These are phyloP conservation scores for Steinernema hermaphroditum DNA, from an alignment of 2,888 invertebrate genomes.

Conservation along the genomic window DNA sequence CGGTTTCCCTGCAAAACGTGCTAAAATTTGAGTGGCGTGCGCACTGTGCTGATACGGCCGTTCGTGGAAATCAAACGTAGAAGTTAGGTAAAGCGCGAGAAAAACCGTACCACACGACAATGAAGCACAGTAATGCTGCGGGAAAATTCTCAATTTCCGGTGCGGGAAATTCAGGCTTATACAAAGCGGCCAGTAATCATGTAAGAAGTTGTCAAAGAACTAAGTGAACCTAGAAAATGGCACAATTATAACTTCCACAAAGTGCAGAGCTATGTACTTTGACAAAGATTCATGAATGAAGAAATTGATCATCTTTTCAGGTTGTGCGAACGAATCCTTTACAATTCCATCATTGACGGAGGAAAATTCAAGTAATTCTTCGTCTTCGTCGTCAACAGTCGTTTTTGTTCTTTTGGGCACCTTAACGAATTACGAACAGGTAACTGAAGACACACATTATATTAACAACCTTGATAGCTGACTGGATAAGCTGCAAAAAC, in stretches of 20 bases:
- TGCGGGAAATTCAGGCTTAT: slow-evolving; percentile 99
- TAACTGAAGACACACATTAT: too few relatives aligned
- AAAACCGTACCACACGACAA: too few relatives aligned
- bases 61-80: too few relatives aligned
- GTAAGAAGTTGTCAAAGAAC: slow-evolving; percentile 96
- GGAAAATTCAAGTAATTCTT: slow-evolving; percentile 35
- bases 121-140: too few relatives aligned
- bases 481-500: slow-evolving; percentile 93
- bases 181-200: slow-evolving; percentile 94
- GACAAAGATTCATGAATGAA: slow-evolving; percentile 92
- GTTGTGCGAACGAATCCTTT: slow-evolving; percentile 88
- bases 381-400: slow-evolving; percentile 41
- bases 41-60: too few relatives aligned
- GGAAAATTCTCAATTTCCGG: too few relatives aligned
- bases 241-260: slow-evolving; percentile 24
- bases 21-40: too few relatives aligned
- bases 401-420: slow-evolving; percentile 38
- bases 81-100: too few relatives aligned
- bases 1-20: too few relatives aligned
- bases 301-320: slow-evolving; percentile 88
- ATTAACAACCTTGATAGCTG: slow-evolving; percentile 70
- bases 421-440: not conserved
- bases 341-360: slow-evolving; percentile 77
- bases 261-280: slow-evolving; percentile 71
- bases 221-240: slow-evolving; percentile 74